A percentile compares a stretch with the other conserved stretches of the same genome.
Conservation (phyloP, 2,888 invertebrate species). For the Holacanthella duospinosa region DNA sequence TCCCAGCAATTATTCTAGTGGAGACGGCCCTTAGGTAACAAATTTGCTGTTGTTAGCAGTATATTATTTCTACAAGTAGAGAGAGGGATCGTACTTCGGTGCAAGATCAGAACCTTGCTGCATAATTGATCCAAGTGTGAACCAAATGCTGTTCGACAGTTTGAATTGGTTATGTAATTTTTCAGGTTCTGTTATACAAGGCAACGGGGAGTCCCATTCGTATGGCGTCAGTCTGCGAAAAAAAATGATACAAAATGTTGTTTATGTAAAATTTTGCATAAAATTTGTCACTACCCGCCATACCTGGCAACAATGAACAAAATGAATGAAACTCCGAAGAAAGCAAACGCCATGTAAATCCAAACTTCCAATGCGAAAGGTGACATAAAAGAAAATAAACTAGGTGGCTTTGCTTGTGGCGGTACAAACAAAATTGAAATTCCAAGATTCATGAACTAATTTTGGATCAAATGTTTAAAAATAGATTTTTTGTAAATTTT, state of each 20-base stretch:
- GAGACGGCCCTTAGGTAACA: constrained; percentile 56
- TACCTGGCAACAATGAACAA: constrained; percentile 49
- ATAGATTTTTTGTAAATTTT: neutral
- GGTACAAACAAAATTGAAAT: constrained; percentile 90
- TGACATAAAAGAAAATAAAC: constrained; percentile 89
- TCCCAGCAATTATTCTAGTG: constrained; percentile 76
- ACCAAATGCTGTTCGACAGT: constrained; percentile 85
- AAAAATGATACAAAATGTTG: too few relatives aligned
- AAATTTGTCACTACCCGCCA: neutral
- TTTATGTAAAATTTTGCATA: too few relatives aligned
- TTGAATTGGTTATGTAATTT: constrained; percentile 83
- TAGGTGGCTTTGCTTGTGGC: constrained; percentile 85
- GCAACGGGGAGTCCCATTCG: constrained; percentile 67
- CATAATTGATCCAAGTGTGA: constrained; percentile 42
- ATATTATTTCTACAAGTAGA: neutral
- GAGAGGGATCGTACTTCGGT: constrained; percentile 14
- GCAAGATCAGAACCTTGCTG: constrained; percentile 22
- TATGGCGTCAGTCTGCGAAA: constrained; percentile 74
- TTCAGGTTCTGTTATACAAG: constrained; percentile 62
- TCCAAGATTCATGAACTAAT: constrained; percentile 44
- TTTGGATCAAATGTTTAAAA: too few relatives aligned
- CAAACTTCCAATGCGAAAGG: constrained; percentile 80
- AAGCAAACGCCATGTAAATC: constrained; percentile 94
- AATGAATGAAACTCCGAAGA: constrained; percentile 79
- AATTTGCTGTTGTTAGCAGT: too few relatives aligned